Conservation (phyloP, 1,140 invertebrate genomes). For the Carposina sasakii region DNA sequence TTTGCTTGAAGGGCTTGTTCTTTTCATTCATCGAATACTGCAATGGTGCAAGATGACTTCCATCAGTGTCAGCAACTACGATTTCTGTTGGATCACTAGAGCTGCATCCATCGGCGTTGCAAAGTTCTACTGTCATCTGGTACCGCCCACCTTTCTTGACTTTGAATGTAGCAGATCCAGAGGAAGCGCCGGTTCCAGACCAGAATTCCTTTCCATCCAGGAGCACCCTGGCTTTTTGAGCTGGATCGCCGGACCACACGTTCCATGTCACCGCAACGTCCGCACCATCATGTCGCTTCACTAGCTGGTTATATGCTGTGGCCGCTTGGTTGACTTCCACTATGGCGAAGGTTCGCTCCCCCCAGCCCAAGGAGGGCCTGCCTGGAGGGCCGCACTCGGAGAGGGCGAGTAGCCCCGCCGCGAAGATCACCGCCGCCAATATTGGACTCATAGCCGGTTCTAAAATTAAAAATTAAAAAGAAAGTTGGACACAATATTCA, state of each 20-base stretch:
- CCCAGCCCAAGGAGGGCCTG: slow-evolving; percentile 57
- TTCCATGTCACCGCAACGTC: slow-evolving; percentile 61
- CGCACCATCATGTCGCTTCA: slow-evolving; percentile 48
- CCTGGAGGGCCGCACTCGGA: slow-evolving; percentile 50
- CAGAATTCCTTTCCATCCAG: slow-evolving; percentile 52
- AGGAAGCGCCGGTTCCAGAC: slow-evolving; percentile 41
- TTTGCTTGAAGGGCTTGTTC: slow-evolving; percentile 62
- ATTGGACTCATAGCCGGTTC: slow-evolving; percentile 53
- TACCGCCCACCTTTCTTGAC: slow-evolving; percentile 60
- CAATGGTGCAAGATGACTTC: slow-evolving; percentile 56
- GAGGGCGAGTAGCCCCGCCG: slow-evolving; percentile 33
- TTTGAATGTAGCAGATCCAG: slow-evolving; percentile 50
- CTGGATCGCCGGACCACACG: slow-evolving; percentile 58
- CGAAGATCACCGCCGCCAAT: slow-evolving; percentile 39
- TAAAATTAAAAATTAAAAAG: slow-evolving; percentile 48
- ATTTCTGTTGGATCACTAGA: slow-evolving; percentile 53
- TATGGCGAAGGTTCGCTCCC: slow-evolving; percentile 58
- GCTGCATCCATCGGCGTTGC: slow-evolving; percentile 55
- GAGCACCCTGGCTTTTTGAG: slow-evolving; percentile 44
- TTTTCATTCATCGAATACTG: slow-evolving; percentile 50
- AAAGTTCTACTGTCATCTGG: slow-evolving; percentile 55
- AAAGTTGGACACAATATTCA: slow-evolving; percentile 34
- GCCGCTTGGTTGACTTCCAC: slow-evolving; percentile 65
- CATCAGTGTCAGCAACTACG: slow-evolving; percentile 61
- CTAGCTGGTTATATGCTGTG: slow-evolving; percentile 62